phyloP scores from a whole-genome alignment of 2,888 invertebrate species.

The Strigamia transsilvanica region DNA sequence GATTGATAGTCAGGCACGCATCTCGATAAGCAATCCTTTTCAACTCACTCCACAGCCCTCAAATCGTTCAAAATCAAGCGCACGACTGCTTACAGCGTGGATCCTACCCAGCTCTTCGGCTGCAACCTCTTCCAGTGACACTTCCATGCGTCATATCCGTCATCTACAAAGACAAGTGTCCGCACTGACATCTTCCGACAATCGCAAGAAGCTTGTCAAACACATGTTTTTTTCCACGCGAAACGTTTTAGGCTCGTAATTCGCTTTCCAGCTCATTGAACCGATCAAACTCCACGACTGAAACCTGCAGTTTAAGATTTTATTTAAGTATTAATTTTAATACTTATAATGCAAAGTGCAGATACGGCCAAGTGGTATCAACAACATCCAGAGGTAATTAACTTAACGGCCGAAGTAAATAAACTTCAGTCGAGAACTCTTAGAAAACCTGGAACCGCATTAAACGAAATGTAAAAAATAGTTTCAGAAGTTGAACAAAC shows the following conservation, averaged over 20 bases:
- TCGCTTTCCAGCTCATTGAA: background rate
- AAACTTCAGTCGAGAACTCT: background rate
- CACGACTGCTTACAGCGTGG: slow-evolving; percentile 26
- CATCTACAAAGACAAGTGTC: background rate
- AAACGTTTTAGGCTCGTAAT: background rate
- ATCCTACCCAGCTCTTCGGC: background rate
- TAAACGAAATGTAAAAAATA: background rate
- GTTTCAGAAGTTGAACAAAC: slow-evolving; percentile 9
- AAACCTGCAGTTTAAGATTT: too few relatives aligned
- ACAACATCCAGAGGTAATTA: slow-evolving; percentile 22
- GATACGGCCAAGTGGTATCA: background rate
- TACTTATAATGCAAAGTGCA: background rate
- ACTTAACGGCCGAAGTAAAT: background rate
- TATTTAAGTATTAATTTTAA: background rate
- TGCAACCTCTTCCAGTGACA: slow-evolving; percentile 6
- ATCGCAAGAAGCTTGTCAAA: background rate
- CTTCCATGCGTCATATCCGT: slow-evolving; percentile 7
- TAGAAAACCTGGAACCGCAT: too few relatives aligned
- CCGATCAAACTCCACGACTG: background rate
- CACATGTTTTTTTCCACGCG: background rate
- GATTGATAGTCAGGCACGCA: slow-evolving; percentile 1
- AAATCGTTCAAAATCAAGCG: slow-evolving; percentile 31
- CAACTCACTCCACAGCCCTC: slow-evolving; percentile 18
- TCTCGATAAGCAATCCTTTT: background rate
- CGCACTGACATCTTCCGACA: background rate